These are phyloP conservation scores for Kobus ellipsiprymnus DNA, from an alignment of 2,113 vertebrate species.

Conservation along the genomic window DNA sequence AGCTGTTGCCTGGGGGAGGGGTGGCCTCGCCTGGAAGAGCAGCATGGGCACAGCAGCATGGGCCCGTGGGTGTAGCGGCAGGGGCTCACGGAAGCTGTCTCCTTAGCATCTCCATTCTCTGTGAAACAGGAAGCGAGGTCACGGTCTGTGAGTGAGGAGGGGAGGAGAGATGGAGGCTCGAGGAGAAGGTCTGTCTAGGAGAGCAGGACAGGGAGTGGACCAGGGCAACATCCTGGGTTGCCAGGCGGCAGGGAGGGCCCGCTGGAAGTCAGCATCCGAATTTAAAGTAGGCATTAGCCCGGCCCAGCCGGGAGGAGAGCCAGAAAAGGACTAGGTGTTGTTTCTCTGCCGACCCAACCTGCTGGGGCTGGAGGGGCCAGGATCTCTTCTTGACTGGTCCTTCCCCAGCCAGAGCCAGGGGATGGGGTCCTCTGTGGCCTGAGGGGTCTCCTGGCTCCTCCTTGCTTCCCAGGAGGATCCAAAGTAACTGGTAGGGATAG, in stretches of 20 bases:
- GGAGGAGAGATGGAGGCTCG: background rate
- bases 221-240: background rate
- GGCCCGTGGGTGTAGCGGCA: background rate
- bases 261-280: background rate
- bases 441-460: background rate
- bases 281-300: background rate
- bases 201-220: background rate
- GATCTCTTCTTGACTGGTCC: background rate
- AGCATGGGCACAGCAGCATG: background rate
- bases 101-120: background rate
- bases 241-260: background rate
- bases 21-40: background rate
- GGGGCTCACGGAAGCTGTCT: background rate
- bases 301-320: background rate
- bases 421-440: background rate
- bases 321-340: background rate
- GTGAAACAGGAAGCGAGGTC: background rate
- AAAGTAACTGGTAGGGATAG: background rate
- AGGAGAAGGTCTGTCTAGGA: background rate
- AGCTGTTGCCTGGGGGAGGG: background rate
- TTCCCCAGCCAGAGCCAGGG: background rate
- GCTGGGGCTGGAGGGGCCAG: background rate
- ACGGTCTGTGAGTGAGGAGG: background rate
- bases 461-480: background rate
- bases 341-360: background rate